Conservation (phyloP, 2,797 vertebrate species). For the Tenualosa ilisha region DNA sequence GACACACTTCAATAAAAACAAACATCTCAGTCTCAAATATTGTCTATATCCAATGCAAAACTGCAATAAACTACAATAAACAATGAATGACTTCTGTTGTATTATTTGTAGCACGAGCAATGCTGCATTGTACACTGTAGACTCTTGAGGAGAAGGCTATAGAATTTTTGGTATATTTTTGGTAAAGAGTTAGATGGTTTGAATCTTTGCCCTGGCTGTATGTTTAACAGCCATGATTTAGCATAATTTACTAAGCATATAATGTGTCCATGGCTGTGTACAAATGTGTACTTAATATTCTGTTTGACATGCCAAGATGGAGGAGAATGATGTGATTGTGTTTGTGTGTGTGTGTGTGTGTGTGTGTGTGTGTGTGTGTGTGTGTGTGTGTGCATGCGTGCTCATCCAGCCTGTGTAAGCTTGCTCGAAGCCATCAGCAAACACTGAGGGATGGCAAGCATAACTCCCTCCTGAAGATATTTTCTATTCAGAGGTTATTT, state of each 20-base stretch:
- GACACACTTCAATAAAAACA: too few species aligned
- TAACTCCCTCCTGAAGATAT: conserved; percentile 52
- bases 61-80: too few species aligned
- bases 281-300: background rate
- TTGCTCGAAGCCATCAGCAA: conserved; percentile 44
- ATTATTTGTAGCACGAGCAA: too few species aligned
- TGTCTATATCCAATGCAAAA: too few species aligned
- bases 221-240: too few species aligned
- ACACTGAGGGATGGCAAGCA: conserved; percentile 50
- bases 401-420: conserved; percentile 26
- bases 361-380: background rate
- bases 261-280: background rate
- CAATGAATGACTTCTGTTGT: too few species aligned
- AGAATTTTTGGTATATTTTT: too few species aligned
- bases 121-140: too few species aligned
- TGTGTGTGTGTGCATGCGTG: background rate
- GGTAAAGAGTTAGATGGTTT: too few species aligned
- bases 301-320: background rate
- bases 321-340: background rate
- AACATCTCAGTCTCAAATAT: too few species aligned
- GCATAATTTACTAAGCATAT: background rate
- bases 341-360: background rate
- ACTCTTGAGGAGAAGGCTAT: too few species aligned
- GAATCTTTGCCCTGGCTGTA: too few species aligned
- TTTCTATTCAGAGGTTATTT: conserved; percentile 49